Evolutionary conservation across 2,113 vertebrate species (phyloP).

Genomic region (Hippocampus mohnikei): DNA sequence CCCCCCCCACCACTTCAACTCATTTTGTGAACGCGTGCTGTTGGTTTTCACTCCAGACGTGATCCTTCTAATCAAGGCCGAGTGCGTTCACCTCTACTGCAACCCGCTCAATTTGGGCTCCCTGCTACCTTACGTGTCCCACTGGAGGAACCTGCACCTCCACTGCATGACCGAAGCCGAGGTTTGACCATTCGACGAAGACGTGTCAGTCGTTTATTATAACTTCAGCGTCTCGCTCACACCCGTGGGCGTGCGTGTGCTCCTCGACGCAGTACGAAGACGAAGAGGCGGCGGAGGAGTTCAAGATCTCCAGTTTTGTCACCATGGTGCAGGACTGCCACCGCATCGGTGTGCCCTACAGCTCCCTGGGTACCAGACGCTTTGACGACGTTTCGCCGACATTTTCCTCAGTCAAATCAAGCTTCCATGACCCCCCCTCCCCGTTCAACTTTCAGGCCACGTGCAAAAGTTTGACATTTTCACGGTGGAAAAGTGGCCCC

Average conservation of each 20-base stretch:
- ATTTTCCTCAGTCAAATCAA: not conserved
- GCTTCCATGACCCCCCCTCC: not conserved
- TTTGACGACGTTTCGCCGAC: not conserved
- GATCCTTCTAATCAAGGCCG: constrained; percentile 87
- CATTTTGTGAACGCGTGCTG: not conserved
- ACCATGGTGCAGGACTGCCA: constrained; percentile 92
- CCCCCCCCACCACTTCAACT: not conserved
- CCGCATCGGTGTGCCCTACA: constrained; percentile 88
- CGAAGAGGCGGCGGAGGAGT: constrained; percentile 94
- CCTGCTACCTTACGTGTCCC: constrained; percentile 85
- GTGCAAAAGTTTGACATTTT: constrained; percentile 96
- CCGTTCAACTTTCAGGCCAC: constrained; percentile 74
- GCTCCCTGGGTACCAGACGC: constrained; percentile 79
- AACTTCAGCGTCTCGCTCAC: no score
- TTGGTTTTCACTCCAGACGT: constrained; percentile 75
- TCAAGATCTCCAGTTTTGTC: constrained; percentile 96
- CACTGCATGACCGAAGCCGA: constrained; percentile 92
- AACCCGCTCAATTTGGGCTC: constrained; percentile 91
- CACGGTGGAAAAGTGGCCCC: constrained; percentile 95
- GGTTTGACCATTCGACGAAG: constrained; percentile 65
- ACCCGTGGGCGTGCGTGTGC: not conserved
- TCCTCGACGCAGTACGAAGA: constrained; percentile 66
- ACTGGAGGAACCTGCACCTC: constrained; percentile 94
- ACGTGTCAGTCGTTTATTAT: no score
- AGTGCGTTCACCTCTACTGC: constrained; percentile 94